Base-by-base conservation (phyloP, 2,888 invertebrate species). In the Acanthopleura granulata region DNA sequence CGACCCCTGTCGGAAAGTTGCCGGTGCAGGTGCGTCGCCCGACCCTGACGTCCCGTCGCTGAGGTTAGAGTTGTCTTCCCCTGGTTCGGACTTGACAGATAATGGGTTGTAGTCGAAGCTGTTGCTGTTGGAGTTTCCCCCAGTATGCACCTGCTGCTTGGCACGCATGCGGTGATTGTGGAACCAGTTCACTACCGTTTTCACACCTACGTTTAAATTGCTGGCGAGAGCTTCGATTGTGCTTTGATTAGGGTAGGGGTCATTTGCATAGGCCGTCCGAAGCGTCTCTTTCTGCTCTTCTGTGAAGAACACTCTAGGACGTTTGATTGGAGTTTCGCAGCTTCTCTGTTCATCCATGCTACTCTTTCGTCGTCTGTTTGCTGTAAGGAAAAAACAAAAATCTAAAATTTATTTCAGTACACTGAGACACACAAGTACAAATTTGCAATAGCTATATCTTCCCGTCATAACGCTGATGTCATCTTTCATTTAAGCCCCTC, bases 131-230 rank as follows among this genome's bases (percentile, higher is more conserved):
- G 73, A 57, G 61, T 78, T 77, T 66, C 81, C 83, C 27, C 82
- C 82, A 1, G 83, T 76, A 74, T 85, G 86, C 73, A 87, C 86
- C 77, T 89, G 89, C 75, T 90, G 90, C 76, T 98, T 98, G 89
- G 97, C 93, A 79, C 99, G 93, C 97, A 99, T 99, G 85, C 99
- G 94, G 90, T 99, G 98, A 91, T 99, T 99, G 93, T 99, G 99
- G 93, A 99, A 99, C 99, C 99, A 99, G 91, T 99, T 99, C 78
- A 98, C 98, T 86, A 99, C 98, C 74, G 99, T 99, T 83, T 99
- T 93, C 73, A 97, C 95, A 11, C 97, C 96, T 62, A 99, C 93
- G 14, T 95, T 95, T 75, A 99, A 92, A 91, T 98, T 97, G 49
- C 94, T 93, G 49, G 98, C 97, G 76, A 99, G 93, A 88, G 97